Conservation (phyloP, 2,797 vertebrate genomes). For the Remorina albescens region DNA sequence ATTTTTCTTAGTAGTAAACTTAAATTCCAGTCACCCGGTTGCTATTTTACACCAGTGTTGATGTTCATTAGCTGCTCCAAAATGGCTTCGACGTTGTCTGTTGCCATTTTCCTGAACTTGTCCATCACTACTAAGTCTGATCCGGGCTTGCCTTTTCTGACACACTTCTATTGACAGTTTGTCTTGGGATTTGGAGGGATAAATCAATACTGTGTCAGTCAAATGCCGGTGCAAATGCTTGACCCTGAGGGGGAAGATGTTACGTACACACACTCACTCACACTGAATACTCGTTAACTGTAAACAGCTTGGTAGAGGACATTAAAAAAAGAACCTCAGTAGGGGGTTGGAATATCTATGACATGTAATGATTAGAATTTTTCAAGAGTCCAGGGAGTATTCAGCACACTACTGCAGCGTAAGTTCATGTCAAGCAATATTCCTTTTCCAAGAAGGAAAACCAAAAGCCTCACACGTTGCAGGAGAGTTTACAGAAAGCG, state of each 20-base stretch:
- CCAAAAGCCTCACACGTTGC: neutral
- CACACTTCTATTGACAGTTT: constrained; percentile 64
- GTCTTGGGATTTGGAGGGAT: constrained; percentile 59
- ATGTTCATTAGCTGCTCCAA: constrained; percentile 27
- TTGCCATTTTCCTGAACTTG: constrained; percentile 31
- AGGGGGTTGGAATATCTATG: neutral
- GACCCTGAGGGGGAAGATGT: constrained; percentile 23
- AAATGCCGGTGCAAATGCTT: constrained; percentile 44
- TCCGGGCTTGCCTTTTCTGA: constrained; percentile 17
- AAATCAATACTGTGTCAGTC: constrained; percentile 66
- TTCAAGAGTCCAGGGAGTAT: neutral
- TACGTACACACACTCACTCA: constrained; percentile 18
- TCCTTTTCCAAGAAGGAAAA: neutral
- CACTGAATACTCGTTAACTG: constrained; percentile 23
- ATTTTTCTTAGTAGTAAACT: constrained; percentile 78
- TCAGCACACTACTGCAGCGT: neutral
- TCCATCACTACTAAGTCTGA: constrained; percentile 40
- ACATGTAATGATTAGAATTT: constrained; percentile 2
- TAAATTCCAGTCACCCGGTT: constrained; percentile 40
- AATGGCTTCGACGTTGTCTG: constrained; percentile 20
- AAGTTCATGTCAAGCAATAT: neutral
- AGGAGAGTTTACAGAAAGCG: neutral
- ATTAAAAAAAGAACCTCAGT: neutral
- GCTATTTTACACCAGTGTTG: constrained; percentile 53
- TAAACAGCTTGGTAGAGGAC: constrained; percentile 12